phyloP scores from a whole-genome alignment of 2,113 vertebrate genomes.

The Centropristis striata region DNA sequence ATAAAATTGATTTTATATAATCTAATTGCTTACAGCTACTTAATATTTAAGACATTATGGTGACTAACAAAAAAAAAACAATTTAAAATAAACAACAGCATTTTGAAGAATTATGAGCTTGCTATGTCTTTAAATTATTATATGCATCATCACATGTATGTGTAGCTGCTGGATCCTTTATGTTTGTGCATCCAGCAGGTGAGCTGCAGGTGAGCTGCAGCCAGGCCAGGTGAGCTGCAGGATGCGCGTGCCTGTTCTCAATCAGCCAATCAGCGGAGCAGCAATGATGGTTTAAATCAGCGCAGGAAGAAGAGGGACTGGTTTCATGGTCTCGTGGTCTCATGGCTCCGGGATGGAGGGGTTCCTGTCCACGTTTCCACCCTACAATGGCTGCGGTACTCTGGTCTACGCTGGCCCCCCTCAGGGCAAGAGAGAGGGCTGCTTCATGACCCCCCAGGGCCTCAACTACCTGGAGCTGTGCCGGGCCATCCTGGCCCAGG shows the following conservation, averaged over 20 bases:
- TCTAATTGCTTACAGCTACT: too few species aligned
- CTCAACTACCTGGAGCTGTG: conserved; percentile 87
- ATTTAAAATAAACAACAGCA: too few species aligned
- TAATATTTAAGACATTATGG: too few species aligned
- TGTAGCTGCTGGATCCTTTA: not conserved
- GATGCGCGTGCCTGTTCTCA: conserved; percentile 54
- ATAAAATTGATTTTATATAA: too few species aligned
- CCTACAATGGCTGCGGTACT: conserved; percentile 67
- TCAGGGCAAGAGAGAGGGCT: conserved; percentile 67
- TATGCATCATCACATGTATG: too few species aligned
- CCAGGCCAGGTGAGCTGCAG: not conserved
- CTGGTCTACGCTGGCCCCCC: conserved; percentile 70
- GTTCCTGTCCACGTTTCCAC: conserved; percentile 79
- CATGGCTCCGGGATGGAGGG: conserved; percentile 87
- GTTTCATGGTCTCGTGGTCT: conserved; percentile 65
- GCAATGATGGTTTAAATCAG: conserved; percentile 45
- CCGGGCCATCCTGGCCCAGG: conserved; percentile 88
- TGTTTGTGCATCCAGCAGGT: not conserved
- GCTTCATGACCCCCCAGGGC: conserved; percentile 74
- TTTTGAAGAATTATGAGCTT: too few species aligned
- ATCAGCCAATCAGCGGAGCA: conserved; percentile 66
- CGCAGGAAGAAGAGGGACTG: not conserved
- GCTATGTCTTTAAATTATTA: too few species aligned
- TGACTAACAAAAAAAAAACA: too few species aligned
- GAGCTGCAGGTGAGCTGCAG: not conserved